Evolutionary conservation across 2,113 vertebrate genomes (phyloP), one percentile per base, ranked within the genome.

Genomic region (Fregetta grallaria): DNA sequence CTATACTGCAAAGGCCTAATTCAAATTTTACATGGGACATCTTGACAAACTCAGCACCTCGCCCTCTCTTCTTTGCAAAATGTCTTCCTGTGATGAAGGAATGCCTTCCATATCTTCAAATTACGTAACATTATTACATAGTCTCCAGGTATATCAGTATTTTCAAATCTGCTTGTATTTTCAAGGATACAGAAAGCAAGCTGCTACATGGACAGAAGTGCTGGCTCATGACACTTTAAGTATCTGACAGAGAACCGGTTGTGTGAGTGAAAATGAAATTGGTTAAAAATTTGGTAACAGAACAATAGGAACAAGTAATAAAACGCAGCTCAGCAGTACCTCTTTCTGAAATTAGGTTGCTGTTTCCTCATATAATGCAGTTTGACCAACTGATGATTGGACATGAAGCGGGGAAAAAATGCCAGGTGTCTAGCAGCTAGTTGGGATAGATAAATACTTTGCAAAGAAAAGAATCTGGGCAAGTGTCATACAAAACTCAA

Each of bases 181-280:
- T 22, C 29, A 66, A 3, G 13, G 38, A 16, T 36, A 49, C 20
- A 72, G 34, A 45, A 71, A 26, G 50, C 5, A 63, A 50, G 52
- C 0, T 3, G 15, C 38, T 22, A 5, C 1, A 1, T 42, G 9
- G 19, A 42, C 26, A 25, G 22, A 8, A 44, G 40, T 26, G 30
- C 30, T 42, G 45, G 18, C 9, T 79, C 32, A 5, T 30, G 27
- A 21, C 22, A 34, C 22, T 22, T 38, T 13, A 40, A 45, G 11
- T 82, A 65, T 23, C 26, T 50, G 20, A 55, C 18, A 42, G 11
- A 73, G 17, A 74, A 70, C 11, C 15, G 49, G 22, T 7, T 40
- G 52, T 21, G 18, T 36, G 50, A 59, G 15, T 49, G 21, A n/a
- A 53, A 52, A 40, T 21, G 3, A 58, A 58, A 52, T 21, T 11